phyloP scores from a whole-genome alignment of 92 coral and sea anemone species.

The Actinernus sp. region DNA sequence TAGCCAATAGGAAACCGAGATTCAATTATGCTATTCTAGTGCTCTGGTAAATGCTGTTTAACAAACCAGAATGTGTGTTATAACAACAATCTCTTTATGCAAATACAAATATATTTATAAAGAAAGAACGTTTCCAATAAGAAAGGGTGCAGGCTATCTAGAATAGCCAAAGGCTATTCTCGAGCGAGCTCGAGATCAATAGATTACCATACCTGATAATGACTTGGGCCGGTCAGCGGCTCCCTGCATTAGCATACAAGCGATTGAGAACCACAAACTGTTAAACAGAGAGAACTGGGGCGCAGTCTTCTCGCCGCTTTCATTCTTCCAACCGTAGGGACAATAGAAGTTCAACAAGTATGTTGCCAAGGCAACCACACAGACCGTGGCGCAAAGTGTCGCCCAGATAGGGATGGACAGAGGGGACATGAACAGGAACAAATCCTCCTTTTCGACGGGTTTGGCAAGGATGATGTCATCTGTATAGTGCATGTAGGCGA shows the following conservation, averaged over 20 bases:
- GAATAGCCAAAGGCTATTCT: too few species aligned
- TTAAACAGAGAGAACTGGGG: constrained; percentile 68
- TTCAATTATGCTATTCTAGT: too few species aligned
- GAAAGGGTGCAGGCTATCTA: too few species aligned
- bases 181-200: too few species aligned
- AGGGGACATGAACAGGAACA: constrained; percentile 64
- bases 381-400: constrained; percentile 25
- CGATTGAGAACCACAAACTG: constrained; percentile 78
- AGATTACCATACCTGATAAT: constrained; percentile 65
- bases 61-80: too few species aligned
- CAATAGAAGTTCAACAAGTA: constrained; percentile 63
- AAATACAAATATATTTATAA: too few species aligned
- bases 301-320: constrained; percentile 54
- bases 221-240: constrained; percentile 55
- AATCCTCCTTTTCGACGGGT: constrained; percentile 22
- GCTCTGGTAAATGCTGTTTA: too few species aligned
- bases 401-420: constrained; percentile 64
- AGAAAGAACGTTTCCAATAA: background rate
- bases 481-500: constrained; percentile 73
- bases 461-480: constrained; percentile 52
- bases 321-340: constrained; percentile 82
- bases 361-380: constrained; percentile 45
- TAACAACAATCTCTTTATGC: too few species aligned
- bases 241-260: constrained; percentile 72
- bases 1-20: too few species aligned